These are phyloP conservation scores for Delichon dasypus DNA, from an alignment of 2,797 vertebrate genomes.

Conservation along the genomic window DNA sequence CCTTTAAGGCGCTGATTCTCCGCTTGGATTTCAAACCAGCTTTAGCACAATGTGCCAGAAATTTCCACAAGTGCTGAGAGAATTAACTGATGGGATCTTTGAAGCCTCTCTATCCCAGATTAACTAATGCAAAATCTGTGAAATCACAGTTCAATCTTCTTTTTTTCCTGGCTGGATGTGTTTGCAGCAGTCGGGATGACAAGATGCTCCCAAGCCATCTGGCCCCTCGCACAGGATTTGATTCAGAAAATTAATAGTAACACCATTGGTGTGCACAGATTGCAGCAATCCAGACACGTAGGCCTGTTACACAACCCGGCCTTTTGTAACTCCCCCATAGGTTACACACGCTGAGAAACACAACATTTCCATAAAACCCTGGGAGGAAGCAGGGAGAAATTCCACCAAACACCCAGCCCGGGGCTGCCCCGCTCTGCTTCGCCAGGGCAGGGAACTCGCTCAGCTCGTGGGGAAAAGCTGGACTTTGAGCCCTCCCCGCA, in stretches of 20 bases:
- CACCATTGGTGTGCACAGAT: slow-evolving; percentile 63
- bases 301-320: slow-evolving; percentile 64
- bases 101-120: slow-evolving; percentile 77
- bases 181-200: slow-evolving; percentile 64
- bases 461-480: accelerated
- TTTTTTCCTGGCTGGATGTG: slow-evolving; percentile 63
- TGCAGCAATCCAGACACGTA: slow-evolving; percentile 59
- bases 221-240: slow-evolving; percentile 61
- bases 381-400: background rate
- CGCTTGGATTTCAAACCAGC: slow-evolving; percentile 76
- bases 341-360: background rate
- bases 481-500: background rate
- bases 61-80: slow-evolving; percentile 73
- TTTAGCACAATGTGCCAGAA: slow-evolving; percentile 75
- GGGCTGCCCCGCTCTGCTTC: background rate
- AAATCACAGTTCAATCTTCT: slow-evolving; percentile 75
- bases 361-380: background rate
- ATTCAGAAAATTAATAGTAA: slow-evolving; percentile 72
- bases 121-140: slow-evolving; percentile 80
- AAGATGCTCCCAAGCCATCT: slow-evolving; percentile 72
- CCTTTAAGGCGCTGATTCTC: slow-evolving; percentile 57
- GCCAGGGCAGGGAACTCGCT: background rate
- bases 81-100: slow-evolving; percentile 79
- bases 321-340: slow-evolving; percentile 11
- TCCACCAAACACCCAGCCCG: accelerated